Evolutionary conservation across 1,140 invertebrate species (phyloP).

Genomic region (Drosophila cardini): DNA sequence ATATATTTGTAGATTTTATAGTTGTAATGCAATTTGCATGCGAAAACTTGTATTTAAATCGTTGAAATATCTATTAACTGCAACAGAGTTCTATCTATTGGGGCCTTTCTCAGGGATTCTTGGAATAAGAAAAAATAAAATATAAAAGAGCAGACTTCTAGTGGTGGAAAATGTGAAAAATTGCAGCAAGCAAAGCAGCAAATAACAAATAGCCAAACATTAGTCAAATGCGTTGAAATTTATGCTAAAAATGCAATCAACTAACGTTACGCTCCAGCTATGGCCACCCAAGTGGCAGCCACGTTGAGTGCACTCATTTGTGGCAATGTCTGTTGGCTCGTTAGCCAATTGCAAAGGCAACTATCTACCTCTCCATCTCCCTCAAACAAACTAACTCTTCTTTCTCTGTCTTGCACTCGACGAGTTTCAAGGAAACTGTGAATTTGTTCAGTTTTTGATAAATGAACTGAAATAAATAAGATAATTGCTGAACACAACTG

Average conservation of each 20-base stretch:
- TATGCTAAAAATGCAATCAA: conserved; percentile 83
- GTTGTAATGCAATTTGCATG: conserved; percentile 24
- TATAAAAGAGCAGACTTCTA: conserved; percentile 1
- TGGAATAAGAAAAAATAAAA: conserved; percentile 14
- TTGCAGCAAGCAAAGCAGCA: conserved; percentile 43
- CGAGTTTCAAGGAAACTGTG: conserved; percentile 53
- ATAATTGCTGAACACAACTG: conserved; percentile 63
- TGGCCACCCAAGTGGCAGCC: conserved; percentile 70
- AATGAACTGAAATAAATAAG: conserved; percentile 76
- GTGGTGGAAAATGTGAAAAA: conserved; percentile 58
- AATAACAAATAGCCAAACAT: conserved; percentile 76
- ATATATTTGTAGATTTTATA: background rate
- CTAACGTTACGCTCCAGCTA: conserved; percentile 76
- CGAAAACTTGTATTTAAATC: background rate
- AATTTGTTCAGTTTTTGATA: conserved; percentile 79
- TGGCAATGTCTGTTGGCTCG: conserved; percentile 62
- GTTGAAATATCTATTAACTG: conserved; percentile 58
- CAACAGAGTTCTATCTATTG: conserved; percentile 19
- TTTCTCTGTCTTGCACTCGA: background rate
- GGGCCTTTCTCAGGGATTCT: conserved; percentile 11
- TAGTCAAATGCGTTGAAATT: conserved; percentile 83
- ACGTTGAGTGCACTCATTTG: conserved; percentile 52
- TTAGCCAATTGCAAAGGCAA: conserved; percentile 65
- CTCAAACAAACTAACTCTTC: background rate
- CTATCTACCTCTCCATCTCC: background rate